Percentiles rank a stretch among this genome's conserved stretches.
Evolutionary conservation across 2,113 vertebrate genomes (phyloP).

Genomic region (Podilymbus podiceps): DNA sequence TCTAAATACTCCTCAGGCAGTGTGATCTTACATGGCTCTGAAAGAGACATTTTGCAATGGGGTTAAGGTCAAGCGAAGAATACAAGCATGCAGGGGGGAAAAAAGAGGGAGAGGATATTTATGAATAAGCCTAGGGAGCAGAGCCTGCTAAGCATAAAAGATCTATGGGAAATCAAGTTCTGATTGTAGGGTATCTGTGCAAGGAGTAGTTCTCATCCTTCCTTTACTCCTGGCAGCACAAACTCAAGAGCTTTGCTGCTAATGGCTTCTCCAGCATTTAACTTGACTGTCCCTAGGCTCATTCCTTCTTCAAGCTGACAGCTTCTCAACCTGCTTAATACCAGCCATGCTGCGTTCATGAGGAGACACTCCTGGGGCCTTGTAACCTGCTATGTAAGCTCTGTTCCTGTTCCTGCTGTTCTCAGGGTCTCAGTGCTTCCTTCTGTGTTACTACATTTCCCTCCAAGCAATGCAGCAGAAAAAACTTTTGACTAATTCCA

Average conservation of each 20-base stretch:
- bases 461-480: background rate
- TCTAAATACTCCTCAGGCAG: background rate
- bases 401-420: constrained; percentile 17
- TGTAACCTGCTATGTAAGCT: constrained; percentile 22
- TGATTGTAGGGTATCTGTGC: background rate
- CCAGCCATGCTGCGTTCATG: background rate
- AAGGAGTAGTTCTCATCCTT: background rate
- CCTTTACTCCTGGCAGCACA: constrained; percentile 20
- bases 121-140: background rate
- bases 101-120: constrained; percentile 2
- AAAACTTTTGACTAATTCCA: constrained; percentile 32
- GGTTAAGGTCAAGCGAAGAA: constrained; percentile 1
- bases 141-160: background rate
- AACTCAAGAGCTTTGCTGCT: constrained; percentile 26
- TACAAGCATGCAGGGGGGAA: background rate
- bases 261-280: background rate
- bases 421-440: background rate
- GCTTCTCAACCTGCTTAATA: constrained; percentile 11
- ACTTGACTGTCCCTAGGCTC: constrained; percentile 27
- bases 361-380: constrained; percentile 8
- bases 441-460: constrained; percentile 18
- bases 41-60: background rate
- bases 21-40: background rate
- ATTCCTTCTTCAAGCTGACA: constrained; percentile 32
- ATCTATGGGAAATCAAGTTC: constrained; percentile 21